Conservation (phyloP, 1,140 invertebrate species). For the Achatina immaculata region DNA sequence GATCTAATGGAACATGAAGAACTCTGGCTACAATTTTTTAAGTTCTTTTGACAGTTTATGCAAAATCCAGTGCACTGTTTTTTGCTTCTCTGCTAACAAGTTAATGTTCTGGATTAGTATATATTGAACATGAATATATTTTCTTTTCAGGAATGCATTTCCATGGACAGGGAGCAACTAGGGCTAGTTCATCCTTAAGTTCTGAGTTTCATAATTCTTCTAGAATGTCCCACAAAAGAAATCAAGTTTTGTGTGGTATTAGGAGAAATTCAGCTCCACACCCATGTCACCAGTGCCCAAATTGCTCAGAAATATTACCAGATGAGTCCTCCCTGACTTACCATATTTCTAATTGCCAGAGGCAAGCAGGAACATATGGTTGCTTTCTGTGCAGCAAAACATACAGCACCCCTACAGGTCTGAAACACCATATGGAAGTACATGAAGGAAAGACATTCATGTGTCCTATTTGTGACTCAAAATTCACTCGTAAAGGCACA, state of each 20-base stretch:
- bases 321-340: background rate
- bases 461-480: slow-evolving; percentile 24
- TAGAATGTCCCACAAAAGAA: background rate
- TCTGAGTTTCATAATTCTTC: background rate
- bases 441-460: slow-evolving; percentile 17
- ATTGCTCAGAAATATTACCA: background rate
- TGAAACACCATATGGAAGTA: slow-evolving; percentile 22
- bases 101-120: too few relatives aligned
- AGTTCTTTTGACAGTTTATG: background rate
- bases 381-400: slow-evolving; percentile 15
- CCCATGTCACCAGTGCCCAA: background rate
- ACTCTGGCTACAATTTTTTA: background rate
- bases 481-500: slow-evolving; percentile 9
- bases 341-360: slow-evolving; percentile 12
- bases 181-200: background rate
- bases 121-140: background rate
- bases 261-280: background rate
- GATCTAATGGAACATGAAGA: background rate
- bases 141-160: background rate
- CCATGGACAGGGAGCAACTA: background rate
- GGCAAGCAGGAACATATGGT: background rate
- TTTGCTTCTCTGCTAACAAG: too few relatives aligned
- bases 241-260: background rate
- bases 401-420: background rate
- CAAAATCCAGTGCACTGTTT: background rate